phyloP scores from a whole-genome alignment of 2,797 vertebrate species.

The Helarctos malayanus region DNA sequence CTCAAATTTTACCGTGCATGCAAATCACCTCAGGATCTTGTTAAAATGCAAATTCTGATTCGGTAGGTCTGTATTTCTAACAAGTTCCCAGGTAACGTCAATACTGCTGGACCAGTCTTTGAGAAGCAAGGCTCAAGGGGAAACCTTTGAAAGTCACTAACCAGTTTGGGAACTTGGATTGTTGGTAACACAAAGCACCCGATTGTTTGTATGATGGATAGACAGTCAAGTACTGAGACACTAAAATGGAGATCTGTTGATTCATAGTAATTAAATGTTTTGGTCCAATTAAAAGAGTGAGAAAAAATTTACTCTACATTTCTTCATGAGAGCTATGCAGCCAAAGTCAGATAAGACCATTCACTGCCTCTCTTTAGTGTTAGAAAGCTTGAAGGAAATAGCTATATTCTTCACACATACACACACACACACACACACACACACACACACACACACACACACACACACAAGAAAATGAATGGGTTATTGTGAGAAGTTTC shows the following conservation, averaged over 20 bases:
- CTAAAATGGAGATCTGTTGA: background rate
- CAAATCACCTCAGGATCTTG: background rate
- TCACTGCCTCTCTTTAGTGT: background rate
- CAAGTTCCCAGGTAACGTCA: background rate
- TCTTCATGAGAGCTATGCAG: background rate
- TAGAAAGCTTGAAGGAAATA: background rate
- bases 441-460: background rate
- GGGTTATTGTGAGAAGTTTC: background rate
- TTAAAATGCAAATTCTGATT: background rate
- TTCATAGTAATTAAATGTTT: background rate
- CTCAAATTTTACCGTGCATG: background rate
- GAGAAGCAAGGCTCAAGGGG: background rate
- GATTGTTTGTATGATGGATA: background rate
- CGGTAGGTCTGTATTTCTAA: background rate
- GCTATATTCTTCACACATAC: background rate
- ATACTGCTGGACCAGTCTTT: background rate
- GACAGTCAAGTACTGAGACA: background rate
- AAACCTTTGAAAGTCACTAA: background rate
- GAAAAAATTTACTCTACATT: background rate
- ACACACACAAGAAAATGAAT: background rate
- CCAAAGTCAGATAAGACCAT: background rate
- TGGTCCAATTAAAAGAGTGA: background rate
- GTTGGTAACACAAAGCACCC: background rate
- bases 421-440: background rate
- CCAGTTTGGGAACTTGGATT: background rate